These are phyloP conservation scores for Euplexia lucipara DNA, from an alignment of 2,888 invertebrate genomes.

Conservation along the genomic window DNA sequence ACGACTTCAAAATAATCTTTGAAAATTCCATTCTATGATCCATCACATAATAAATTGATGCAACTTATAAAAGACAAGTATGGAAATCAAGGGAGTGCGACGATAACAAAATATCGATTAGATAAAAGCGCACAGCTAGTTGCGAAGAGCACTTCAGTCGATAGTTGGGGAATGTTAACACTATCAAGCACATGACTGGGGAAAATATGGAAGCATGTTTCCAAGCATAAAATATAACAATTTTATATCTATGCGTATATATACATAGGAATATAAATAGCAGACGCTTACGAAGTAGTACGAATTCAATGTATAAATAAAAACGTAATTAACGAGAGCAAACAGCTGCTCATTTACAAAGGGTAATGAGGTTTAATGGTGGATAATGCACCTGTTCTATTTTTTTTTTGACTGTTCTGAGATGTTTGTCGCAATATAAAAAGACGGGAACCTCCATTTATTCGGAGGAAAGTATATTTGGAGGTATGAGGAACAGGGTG, in stretches of 20 bases:
- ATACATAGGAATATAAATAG: slow-evolving; percentile 3
- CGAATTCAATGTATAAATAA: slow-evolving; percentile 63
- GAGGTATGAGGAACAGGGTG: too few relatives aligned
- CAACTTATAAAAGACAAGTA: slow-evolving; percentile 42
- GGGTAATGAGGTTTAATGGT: slow-evolving; percentile 70
- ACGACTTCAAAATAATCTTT: slow-evolving; percentile 49
- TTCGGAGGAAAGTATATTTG: not conserved
- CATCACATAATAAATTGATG: slow-evolving; percentile 37
- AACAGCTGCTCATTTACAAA: slow-evolving; percentile 73
- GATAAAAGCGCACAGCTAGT: slow-evolving; percentile 49
- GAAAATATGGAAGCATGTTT: slow-evolving; percentile 3
- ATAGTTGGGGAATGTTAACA: slow-evolving; percentile 34
- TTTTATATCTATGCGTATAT: not conserved
- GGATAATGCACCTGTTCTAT: slow-evolving; percentile 70
- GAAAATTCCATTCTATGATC: slow-evolving; percentile 18
- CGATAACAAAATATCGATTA: slow-evolving; percentile 53
- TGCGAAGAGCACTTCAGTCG: slow-evolving; percentile 44
- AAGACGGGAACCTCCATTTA: slow-evolving; percentile 8
- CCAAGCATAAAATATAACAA: not conserved
- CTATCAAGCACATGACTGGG: slow-evolving; percentile 30
- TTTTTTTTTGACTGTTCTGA: slow-evolving; percentile 60
- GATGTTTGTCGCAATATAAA: slow-evolving; percentile 20
- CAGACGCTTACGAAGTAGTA: slow-evolving; percentile 36
- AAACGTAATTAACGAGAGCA: slow-evolving; percentile 66
- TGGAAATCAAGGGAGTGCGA: slow-evolving; percentile 42